Percentiles rank a stretch among this genome's conserved stretches.
Evolutionary conservation across 2,797 vertebrate genomes (phyloP).

Genomic region (Sebastes miniatus): DNA sequence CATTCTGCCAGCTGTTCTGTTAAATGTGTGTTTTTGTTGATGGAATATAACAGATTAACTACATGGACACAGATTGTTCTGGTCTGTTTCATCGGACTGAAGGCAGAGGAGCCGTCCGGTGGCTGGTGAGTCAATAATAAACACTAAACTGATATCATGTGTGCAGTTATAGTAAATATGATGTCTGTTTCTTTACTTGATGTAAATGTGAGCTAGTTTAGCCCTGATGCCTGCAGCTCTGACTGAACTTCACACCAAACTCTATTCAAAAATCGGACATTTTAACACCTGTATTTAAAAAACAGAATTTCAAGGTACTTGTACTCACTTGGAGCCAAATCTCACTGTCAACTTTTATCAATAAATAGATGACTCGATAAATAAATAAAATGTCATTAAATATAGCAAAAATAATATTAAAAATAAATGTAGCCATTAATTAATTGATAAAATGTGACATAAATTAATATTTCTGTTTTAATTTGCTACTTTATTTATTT

Average conservation of each 20-base stretch:
- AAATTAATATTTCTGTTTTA: no score
- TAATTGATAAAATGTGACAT: no score
- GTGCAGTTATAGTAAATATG: no score
- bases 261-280: neutral
- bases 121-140: conserved; percentile 49
- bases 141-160: no score
- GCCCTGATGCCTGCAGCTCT: neutral
- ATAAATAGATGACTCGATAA: no score
- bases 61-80: neutral
- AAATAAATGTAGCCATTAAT: no score
- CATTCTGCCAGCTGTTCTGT: neutral
- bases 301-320: no score
- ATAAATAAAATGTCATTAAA: no score
- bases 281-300: neutral
- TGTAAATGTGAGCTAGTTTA: neutral
- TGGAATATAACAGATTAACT: rapidly evolving
- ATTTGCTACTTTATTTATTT: no score
- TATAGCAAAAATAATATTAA: no score
- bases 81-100: neutral
- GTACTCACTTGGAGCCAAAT: no score
- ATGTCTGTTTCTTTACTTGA: neutral
- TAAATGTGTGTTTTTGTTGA: rapidly evolving
- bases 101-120: neutral
- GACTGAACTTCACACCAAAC: neutral
- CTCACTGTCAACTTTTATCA: no score